Percentiles rank a stretch among this genome's conserved stretches.
These are phyloP conservation scores for Hirtodrosophila trivittata DNA, from an alignment of 2,888 invertebrate genomes.

Conservation along the genomic window DNA sequence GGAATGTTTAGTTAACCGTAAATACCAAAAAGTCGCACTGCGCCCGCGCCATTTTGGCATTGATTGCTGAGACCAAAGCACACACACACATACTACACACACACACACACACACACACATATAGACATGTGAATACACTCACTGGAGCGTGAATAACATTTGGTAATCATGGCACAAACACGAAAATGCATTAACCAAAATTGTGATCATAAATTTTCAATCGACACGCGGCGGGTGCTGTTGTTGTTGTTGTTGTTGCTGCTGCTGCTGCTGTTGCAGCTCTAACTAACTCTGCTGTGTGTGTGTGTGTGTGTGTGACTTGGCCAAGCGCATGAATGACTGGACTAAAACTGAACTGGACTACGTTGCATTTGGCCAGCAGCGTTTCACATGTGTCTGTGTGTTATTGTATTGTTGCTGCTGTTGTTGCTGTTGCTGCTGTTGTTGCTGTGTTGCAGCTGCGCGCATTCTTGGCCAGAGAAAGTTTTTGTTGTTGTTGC, in stretches of 20 bases:
- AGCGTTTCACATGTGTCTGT: constrained; percentile 33
- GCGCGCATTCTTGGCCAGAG: constrained; percentile 72
- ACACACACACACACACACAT: constrained; percentile 11
- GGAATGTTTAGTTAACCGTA: constrained; percentile 76
- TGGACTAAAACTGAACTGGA: constrained; percentile 67
- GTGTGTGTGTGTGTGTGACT: constrained; percentile 38
- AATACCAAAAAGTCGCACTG: constrained; percentile 69
- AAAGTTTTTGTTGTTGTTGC: constrained; percentile 61
- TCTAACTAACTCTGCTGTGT: constrained; percentile 46
- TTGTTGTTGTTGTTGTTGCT: constrained; percentile 39
- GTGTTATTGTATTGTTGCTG: constrained; percentile 21
- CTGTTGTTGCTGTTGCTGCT: constrained; percentile 33
- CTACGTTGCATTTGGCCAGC: constrained; percentile 59
- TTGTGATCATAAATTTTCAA: constrained; percentile 84
- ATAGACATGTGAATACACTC: constrained; percentile 58
- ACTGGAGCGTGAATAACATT: constrained; percentile 81
- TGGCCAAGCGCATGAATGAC: constrained; percentile 68
- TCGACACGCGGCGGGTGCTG: constrained; percentile 75
- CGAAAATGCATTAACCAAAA: constrained; percentile 84
- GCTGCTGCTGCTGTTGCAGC: constrained; percentile 28
- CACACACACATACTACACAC: constrained; percentile 20
- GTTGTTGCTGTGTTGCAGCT: constrained; percentile 67
- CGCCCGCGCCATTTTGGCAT: constrained; percentile 75
- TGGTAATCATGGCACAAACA: constrained; percentile 83
- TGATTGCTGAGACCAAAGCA: constrained; percentile 62